Evolutionary conservation across 92 coral and sea anemone species (phyloP).

Genomic region (Meandrina meandrites): DNA sequence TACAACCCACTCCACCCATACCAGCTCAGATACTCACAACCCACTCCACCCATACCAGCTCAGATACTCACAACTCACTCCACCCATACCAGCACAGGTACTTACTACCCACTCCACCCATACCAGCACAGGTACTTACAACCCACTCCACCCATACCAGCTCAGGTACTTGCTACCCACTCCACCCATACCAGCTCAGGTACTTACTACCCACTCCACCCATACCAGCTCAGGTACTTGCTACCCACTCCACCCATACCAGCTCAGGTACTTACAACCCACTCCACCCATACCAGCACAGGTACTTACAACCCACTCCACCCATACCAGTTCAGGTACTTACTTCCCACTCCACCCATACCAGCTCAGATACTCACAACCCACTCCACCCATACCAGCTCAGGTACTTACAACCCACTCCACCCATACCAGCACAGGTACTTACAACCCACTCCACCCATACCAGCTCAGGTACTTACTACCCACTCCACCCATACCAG

Average conservation of each 20-base stretch:
- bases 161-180: background rate
- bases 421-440: no score
- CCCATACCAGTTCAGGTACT: no score
- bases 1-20: background rate
- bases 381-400: background rate
- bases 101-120: background rate
- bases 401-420: no score
- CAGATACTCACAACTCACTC: conserved; percentile 49
- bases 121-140: no score
- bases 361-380: conserved; percentile 33
- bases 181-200: no score
- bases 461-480: no score
- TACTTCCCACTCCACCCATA: conserved; percentile 70
- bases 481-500: no score
- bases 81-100: conserved; percentile 55
- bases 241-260: background rate
- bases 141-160: no score
- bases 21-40: no score
- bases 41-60: no score
- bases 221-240: conserved; percentile 39
- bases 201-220: conserved; percentile 75
- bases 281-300: no score
- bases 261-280: no score
- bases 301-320: background rate
- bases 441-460: background rate